Base-by-base conservation (phyloP, 2,113 vertebrate genomes). In the Sarotherodon lohbergeri region DNA sequence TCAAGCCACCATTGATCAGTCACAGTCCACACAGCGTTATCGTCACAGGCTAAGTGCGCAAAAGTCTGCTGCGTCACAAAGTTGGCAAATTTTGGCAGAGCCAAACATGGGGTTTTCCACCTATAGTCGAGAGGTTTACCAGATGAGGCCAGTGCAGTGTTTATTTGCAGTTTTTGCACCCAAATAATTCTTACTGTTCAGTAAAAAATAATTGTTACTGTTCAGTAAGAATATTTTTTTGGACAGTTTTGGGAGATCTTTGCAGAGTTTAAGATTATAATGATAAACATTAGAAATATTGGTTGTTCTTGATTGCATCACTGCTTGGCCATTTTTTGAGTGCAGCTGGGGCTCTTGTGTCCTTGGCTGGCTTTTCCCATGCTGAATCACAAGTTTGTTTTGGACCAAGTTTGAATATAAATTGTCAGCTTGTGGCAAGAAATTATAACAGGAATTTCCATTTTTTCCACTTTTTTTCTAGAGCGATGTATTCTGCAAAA, bases 1-100 rank as follows among this genome's bases (percentile, higher is more conserved):
- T 66, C 63, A 71, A 24, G 63, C 12, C 4, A 71, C 63, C n/a
- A 8, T 24, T 14, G 12, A 41, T 71, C 2, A 41, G 36, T 71
- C 36, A 43, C 7, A 43, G n/a, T 71, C 63, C 36, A 71, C 63
- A 43, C 12, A 43, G 7, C 0, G 3, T 71, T 66, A 66, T 66
- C 4, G 0, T n/a, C 3, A 71, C 63, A 71, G 36, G 36, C 7
- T 24, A 71, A 43, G 7, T 22, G 36, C 7, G 3, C 36, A 41
- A 41, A 24, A 14, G n/a, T 24, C 63, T 22, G 36, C 63, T 41
- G 36, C 4, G 3, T 29, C 13, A 59, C 27, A 5, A 32, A 59
- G 27, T 22, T 14, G 66, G n/a, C 66, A 71, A 43, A 71, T 4
- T 43, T 71, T 71, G 66, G 12, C 36, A 71, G 66, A 24, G 36